These are phyloP conservation scores for Tipula lateralis DNA, from an alignment of 2,888 invertebrate species.

Conservation along the genomic window DNA sequence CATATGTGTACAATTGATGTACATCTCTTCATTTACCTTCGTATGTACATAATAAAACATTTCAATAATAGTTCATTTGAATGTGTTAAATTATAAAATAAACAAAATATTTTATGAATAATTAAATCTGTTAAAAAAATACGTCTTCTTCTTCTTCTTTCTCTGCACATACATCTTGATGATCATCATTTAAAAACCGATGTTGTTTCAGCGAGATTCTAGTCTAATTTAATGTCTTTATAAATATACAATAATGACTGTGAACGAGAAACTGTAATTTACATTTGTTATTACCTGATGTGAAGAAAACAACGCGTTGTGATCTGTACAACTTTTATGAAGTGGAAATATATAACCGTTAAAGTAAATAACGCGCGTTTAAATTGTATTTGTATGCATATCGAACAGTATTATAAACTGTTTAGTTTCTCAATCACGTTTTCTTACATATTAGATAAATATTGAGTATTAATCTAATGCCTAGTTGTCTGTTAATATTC, in stretches of 20 bases:
- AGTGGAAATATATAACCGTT: background rate
- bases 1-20: background rate
- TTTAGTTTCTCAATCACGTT: background rate
- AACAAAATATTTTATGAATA: conserved; percentile 28
- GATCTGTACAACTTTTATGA: background rate
- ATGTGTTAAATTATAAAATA: conserved; percentile 25
- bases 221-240: conserved; percentile 1
- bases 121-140: conserved; percentile 12
- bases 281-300: background rate
- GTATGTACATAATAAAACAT: background rate
- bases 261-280: background rate
- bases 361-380: background rate
- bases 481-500: background rate
- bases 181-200: background rate
- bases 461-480: background rate
- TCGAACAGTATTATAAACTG: background rate
- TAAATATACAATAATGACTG: background rate
- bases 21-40: background rate
- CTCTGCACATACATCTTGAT: background rate
- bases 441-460: background rate
- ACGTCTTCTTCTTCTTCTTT: background rate
- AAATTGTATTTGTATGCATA: background rate
- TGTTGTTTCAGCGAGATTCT: background rate
- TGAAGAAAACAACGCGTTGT: background rate
- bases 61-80: conserved; percentile 4